Conservation (phyloP, 2,888 invertebrate genomes). For the Cryptus viduatorius region DNA sequence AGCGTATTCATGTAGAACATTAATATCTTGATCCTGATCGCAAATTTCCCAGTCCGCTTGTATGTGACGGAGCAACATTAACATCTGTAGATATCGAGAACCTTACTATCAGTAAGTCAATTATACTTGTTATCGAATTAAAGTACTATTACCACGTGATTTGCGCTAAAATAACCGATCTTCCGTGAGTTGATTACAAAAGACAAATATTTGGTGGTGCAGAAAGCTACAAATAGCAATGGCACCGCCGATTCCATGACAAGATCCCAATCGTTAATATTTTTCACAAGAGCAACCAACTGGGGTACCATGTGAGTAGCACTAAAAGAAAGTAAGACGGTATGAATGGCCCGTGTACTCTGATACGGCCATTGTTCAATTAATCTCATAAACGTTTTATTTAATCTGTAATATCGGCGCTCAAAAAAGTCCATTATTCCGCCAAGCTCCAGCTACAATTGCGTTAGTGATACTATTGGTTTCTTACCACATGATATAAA, state of each 20-base stretch:
- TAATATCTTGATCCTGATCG: background rate
- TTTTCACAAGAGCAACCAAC: background rate
- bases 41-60: background rate
- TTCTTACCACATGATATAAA: too few relatives aligned
- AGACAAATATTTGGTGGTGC: background rate
- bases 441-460: background rate
- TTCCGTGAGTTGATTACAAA: background rate
- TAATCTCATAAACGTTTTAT: background rate
- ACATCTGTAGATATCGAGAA: background rate
- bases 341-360: background rate
- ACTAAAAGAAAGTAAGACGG: background rate
- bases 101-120: too few relatives aligned
- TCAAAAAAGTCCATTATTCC: constrained; percentile 12
- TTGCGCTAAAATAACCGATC: background rate
- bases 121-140: too few relatives aligned
- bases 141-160: too few relatives aligned
- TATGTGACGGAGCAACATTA: background rate
- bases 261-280: background rate
- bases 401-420: constrained; percentile 8
- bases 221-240: background rate
- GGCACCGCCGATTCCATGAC: background rate
- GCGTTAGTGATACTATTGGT: background rate
- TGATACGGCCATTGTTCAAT: constrained; percentile 25
- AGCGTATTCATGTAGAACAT: constrained; percentile 5
- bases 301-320: background rate